Evolutionary conservation across 2,113 vertebrate genomes (phyloP), one percentile per base, ranked within the genome.

Genomic region (Mormoops blainvillei): DNA sequence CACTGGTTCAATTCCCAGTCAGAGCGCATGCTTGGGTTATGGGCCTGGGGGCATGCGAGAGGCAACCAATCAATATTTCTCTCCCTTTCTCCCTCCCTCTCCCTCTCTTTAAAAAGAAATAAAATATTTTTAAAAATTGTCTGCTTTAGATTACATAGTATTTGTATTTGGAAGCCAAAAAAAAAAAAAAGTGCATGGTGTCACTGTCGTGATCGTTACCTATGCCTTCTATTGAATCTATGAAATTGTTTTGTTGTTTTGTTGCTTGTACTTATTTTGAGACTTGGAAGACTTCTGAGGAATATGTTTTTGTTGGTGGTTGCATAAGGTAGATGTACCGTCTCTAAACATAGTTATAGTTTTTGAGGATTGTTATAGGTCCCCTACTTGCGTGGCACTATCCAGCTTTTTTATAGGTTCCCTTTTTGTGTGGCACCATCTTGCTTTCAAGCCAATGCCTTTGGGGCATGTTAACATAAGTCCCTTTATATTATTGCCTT

Each of bases 321-420:
- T 86, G 26, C 12, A 76, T 61, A 52, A 24, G 16, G 48, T 41
- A 76, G 11, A 41, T 82, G 28, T 94, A 20, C 48, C 87, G 45
- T 22, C 38, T 96, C 18, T 90, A 71, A 58, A 73, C 45, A 63
- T 70, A 87, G 31, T 86, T 91, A 54, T 2, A 95, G 73, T 67
- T 93, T 94, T 70, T 94, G 87, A 92, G 61, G 68, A 83, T 70
- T 81, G n/a, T 81, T 93, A 7, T 24, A 77, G 61, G 52, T 77
- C 31, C n/a, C 18, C 13, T 91, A 19, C 33, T 91, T 61, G 33
- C 26, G n/a, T 33, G 5, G 38, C 13, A 52, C 12, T 81, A n/a
- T 88, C 10, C 11, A 94, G 67, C 61, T n/a, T n/a, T n/a, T n/a
- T 81, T 93, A 7, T 24, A 77, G 61, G 52, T 77, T 24, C n/a